Base-by-base conservation (phyloP, 92 coral and sea anemone species). In the Paramuricea clavata region DNA sequence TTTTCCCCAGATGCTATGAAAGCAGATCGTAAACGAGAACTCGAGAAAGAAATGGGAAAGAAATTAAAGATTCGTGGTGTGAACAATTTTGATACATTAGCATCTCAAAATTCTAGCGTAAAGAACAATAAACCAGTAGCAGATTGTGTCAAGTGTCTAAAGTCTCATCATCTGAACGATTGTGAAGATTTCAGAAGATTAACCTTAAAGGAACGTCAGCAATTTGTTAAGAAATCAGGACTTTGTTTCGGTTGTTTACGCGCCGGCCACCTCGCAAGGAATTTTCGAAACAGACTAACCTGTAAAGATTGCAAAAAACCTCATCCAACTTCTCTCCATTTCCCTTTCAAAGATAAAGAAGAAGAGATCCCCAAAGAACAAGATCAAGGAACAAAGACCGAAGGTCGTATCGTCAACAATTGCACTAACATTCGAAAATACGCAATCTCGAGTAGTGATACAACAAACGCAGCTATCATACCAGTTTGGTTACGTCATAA, bases 271-370 rank as follows among this genome's bases (percentile, higher is more conserved):
- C n/a, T n/a, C n/a, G n/a, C n/a, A n/a, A n/a, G n/a, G n/a, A n/a
- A n/a, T n/a, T n/a, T n/a, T n/a, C n/a, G n/a, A n/a, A n/a, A n/a
- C n/a, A n/a, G n/a, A n/a, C 83, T 64, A 10, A 71, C 76, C 9
- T 90, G 93, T 59, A 65, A 61, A 10, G 76, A 44, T 22, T 92
- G 93, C 57, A 76, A 79, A 0, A 79, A 57, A 81, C 91, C 54
- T n/a, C n/a, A n/a, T n/a, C n/a, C n/a, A n/a, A n/a, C n/a, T n/a
- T n/a, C n/a, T n/a, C n/a, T n/a, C n/a, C 12, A 87, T 91, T 59
- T 76, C 91, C 78, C 39, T 87, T 49, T 91, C 61, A 19, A n/a
- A 6, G 87, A 92, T 21, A 50, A 27, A 67, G 32, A 22, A 8
- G 39, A 52, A 16, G n/a, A n/a, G n/a, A 23, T 62, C 70, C 2